A percentile compares a stretch with the other conserved stretches of the same genome.
phyloP scores from a whole-genome alignment of 2,888 invertebrate genomes.

The Ormyrus labotus region DNA sequence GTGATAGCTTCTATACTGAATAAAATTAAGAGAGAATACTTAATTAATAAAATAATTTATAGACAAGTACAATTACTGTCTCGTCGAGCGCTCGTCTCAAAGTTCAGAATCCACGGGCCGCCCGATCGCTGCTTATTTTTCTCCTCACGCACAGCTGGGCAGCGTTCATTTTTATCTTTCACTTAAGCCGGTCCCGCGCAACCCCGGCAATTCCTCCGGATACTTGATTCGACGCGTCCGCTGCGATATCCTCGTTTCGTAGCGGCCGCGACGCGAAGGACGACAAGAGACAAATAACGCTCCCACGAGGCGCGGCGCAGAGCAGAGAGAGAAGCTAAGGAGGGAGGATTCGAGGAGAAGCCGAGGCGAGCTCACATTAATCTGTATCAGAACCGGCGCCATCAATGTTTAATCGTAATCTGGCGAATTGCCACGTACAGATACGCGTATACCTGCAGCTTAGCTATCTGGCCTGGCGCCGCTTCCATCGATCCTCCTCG shows the following conservation, averaged over 20 bases:
- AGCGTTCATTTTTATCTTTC: constrained; percentile 36
- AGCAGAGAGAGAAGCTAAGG: constrained; percentile 36
- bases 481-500: constrained; percentile 42
- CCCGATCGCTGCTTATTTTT: constrained; percentile 16
- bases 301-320: constrained; percentile 57
- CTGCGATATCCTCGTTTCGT: constrained; percentile 3
- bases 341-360: constrained; percentile 21
- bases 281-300: constrained; percentile 68
- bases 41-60: too few species aligned
- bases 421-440: constrained; percentile 66
- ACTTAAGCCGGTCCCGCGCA: not conserved
- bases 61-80: too few species aligned
- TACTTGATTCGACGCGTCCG: constrained; percentile 2
- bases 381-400: constrained; percentile 71
- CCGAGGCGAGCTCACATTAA: constrained; percentile 67
- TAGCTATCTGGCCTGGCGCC: not conserved
- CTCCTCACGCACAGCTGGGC: constrained; percentile 10
- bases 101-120: not conserved
- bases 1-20: too few species aligned
- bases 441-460: constrained; percentile 28
- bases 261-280: constrained; percentile 49
- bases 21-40: too few species aligned
- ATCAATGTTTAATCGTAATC: constrained; percentile 76
- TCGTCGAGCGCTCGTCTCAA: too few species aligned
- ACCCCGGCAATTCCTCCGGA: constrained; percentile 14